These are phyloP conservation scores for Papilio protenor DNA, from an alignment of 2,888 invertebrate species.

Conservation along the genomic window DNA sequence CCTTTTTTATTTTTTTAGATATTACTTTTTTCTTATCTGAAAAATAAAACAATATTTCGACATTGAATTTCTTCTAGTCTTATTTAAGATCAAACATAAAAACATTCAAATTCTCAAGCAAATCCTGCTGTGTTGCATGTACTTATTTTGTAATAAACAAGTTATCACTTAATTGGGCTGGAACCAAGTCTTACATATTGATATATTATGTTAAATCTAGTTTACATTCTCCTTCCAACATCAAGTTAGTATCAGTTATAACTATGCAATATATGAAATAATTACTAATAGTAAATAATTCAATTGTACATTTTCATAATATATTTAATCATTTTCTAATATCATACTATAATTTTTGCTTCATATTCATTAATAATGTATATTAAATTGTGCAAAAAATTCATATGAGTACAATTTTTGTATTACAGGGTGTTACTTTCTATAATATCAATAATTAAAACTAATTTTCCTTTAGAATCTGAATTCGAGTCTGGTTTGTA, in stretches of 20 bases:
- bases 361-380: too few species aligned
- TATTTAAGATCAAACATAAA: conserved; percentile 29
- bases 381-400: conserved; percentile 8
- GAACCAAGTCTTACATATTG: conserved; percentile 38
- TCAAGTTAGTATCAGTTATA: conserved; percentile 21
- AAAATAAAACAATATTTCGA: conserved; percentile 24
- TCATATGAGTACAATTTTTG: conserved; percentile 31
- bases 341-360: conserved; percentile 25
- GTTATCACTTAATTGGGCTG: conserved; percentile 37
- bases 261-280: background rate
- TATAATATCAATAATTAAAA: conserved; percentile 35
- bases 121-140: conserved; percentile 23
- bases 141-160: conserved; percentile 38
- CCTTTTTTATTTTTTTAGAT: conserved; percentile 27
- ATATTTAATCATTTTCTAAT: background rate
- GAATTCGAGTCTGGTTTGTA: background rate
- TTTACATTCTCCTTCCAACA: conserved; percentile 9
- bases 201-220: conserved; percentile 19
- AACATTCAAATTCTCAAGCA: background rate
- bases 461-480: conserved; percentile 13
- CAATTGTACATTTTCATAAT: background rate
- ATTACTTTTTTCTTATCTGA: conserved; percentile 30
- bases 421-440: conserved; percentile 38
- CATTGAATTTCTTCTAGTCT: conserved; percentile 40
- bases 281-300: background rate